Base-by-base conservation (phyloP, 2,888 invertebrate species). In the Dolichopus griseipennis region DNA sequence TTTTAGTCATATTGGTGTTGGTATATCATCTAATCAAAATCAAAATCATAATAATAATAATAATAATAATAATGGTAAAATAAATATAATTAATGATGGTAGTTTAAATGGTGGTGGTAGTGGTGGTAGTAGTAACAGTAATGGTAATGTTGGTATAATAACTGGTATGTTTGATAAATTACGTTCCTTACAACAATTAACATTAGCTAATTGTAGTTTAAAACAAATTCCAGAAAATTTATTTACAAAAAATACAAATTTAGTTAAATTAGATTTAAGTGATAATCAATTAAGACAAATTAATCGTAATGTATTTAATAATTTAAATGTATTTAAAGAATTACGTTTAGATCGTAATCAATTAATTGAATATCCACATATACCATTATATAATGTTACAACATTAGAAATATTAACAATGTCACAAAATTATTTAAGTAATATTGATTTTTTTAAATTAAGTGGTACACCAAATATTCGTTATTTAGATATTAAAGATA, bases 291-390 rank as follows among this genome's bases (percentile, higher is more conserved):
- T 93, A 43, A 83, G 83, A 73, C 84, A 86, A 71, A 83, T 94
- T 74, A 87, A 90, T 70, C 86, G 88, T 74, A 87, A 87, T 69
- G 84, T 90, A n/a, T 92, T 93, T 78, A 84, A 86, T 63, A 88
- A 88, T 22, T 83, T 92, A 68, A 90, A 89, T 72, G 87, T 88
- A 68, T 84, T 93, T 73, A 89, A 90, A 77, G 92, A 93, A 76
- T 81, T 94, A 63, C 88, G 87, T 76, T 82, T 94, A 66, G 88
- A 87, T 73, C 86, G 87, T 43, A 93, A 93, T 77, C 83, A 84
- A 70, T 89, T 94, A 69, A 83, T 85, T 41, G 89, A 90, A 68
- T 86, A 93, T 73, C 93, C 93, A 0, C 92, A 93, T 78, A 88
- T 89, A 27, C 89, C 91, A 0, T 82, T 93, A 18, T 85, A 88